A percentile compares a stretch with the other conserved stretches of the same genome.
phyloP scores from a whole-genome alignment of 2,888 invertebrate genomes.

The Calameuta filiformis region DNA sequence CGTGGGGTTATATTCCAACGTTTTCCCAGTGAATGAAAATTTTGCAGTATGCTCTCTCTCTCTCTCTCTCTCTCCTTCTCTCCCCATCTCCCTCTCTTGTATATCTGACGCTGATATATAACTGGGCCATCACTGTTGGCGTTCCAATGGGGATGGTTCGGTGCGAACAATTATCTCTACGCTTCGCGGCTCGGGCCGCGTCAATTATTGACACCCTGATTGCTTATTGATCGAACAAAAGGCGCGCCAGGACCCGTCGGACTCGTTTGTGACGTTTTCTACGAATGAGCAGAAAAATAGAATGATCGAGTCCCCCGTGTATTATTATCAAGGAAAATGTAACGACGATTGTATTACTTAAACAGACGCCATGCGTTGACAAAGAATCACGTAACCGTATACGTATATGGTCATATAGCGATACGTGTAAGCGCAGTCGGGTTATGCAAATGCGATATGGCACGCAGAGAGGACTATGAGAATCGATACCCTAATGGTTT shows the following conservation, averaged over 20 bases:
- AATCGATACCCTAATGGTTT: neutral
- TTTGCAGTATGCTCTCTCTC: neutral
- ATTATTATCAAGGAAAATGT: neutral
- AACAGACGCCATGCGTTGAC: neutral
- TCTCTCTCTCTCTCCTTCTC: neutral
- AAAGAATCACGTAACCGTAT: neutral
- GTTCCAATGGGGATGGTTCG: neutral
- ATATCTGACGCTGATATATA: neutral
- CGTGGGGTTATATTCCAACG: neutral
- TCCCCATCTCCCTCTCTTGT: neutral
- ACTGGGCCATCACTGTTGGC: neutral
- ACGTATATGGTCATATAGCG: too few species aligned
- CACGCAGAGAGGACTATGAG: neutral
- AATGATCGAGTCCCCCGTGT: neutral
- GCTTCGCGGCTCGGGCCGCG: constrained; percentile 11
- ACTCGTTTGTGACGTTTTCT: neutral
- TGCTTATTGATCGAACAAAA: constrained; percentile 26
- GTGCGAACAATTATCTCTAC: constrained; percentile 6
- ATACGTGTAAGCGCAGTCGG: neutral
- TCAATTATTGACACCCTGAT: constrained; percentile 34
- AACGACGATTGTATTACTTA: neutral
- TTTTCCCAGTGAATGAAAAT: neutral
- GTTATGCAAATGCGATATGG: neutral
- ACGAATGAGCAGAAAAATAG: neutral
- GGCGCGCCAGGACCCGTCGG: neutral